A percentile compares a stretch with the other conserved stretches of the same genome.
Conservation (phyloP, 1,140 invertebrate species). For the Hetaerina americana region DNA sequence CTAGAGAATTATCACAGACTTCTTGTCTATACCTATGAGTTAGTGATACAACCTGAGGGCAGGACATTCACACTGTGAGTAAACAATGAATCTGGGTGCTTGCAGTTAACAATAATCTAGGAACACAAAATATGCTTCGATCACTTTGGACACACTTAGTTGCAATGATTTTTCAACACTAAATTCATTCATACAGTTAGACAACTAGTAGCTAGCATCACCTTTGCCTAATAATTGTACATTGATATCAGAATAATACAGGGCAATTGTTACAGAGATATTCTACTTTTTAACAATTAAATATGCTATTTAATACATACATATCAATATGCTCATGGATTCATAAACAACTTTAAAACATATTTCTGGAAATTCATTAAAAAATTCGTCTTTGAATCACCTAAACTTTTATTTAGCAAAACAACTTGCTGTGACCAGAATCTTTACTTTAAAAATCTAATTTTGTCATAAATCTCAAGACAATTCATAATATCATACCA, state of each 20-base stretch:
- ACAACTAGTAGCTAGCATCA: not conserved
- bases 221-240: not conserved
- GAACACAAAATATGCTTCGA: not conserved
- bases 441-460: not conserved
- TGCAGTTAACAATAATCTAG: not conserved
- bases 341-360: not conserved
- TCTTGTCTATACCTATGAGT: not conserved
- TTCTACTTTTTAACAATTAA: conserved; percentile 1
- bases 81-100: not conserved
- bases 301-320: not conserved
- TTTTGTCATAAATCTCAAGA: not conserved
- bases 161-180: not conserved
- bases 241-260: conserved; percentile 1
- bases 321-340: not conserved
- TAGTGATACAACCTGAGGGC: not conserved
- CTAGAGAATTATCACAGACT: not conserved
- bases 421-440: not conserved
- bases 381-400: not conserved
- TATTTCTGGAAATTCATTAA: not conserved
- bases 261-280: not conserved
- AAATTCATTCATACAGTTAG: not conserved
- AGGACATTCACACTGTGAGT: not conserved
- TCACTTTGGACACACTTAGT: not conserved
- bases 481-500: not conserved
- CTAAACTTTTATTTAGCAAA: not conserved